Percentiles rank a stretch among this genome's conserved stretches.
Evolutionary conservation across 2,113 vertebrate genomes (phyloP).

Genomic region (Nannospalax galili): DNA sequence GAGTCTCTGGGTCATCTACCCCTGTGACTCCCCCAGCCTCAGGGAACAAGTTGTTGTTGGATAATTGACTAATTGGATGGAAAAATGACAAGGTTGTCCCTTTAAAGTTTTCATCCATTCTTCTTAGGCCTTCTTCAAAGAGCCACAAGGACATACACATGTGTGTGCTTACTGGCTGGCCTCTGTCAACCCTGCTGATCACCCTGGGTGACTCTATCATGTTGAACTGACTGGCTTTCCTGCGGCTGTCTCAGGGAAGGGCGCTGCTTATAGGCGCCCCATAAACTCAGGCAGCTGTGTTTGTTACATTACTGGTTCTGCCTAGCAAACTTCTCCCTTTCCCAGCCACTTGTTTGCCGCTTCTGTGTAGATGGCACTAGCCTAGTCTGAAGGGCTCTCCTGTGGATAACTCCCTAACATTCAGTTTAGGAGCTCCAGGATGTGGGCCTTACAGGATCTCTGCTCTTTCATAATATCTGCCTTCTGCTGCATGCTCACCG

Average conservation of each 20-base stretch:
- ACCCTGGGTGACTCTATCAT: conserved; percentile 1
- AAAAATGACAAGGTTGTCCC: not conserved
- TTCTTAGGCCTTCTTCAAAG: not conserved
- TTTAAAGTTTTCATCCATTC: not conserved
- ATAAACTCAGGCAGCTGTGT: conserved; percentile 30
- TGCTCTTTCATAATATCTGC: not conserved
- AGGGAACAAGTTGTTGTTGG: not conserved
- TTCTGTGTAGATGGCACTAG: not conserved
- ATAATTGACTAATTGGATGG: not conserved
- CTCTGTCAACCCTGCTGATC: not conserved
- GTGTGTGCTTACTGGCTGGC: not conserved
- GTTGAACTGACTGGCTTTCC: not conserved
- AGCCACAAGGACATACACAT: not conserved
- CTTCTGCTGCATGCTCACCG: fast-evolving
- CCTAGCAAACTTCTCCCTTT: not conserved
- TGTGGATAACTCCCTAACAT: not conserved
- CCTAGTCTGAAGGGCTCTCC: not conserved
- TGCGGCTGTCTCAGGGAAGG: not conserved
- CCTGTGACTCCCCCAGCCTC: not conserved
- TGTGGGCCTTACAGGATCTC: not conserved
- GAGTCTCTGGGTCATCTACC: not conserved
- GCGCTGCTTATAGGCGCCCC: not conserved
- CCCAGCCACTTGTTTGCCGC: not conserved
- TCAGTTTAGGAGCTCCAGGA: not conserved
- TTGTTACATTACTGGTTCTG: not conserved